Evolutionary conservation across 2,888 invertebrate genomes (phyloP).

Genomic region (Cantharis lateralis): DNA sequence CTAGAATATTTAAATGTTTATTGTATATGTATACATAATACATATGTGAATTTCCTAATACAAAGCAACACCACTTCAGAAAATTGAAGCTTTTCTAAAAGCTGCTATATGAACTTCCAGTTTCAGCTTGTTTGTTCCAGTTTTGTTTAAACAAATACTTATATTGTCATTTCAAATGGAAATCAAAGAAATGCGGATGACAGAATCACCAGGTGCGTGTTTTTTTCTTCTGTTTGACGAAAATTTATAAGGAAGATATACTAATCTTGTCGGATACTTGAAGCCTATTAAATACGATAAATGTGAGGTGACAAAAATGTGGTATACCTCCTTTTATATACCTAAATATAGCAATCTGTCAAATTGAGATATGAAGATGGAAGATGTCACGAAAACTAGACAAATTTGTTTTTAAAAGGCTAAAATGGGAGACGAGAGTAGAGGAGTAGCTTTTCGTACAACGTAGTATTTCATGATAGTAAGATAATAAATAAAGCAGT

Average conservation of each 20-base stretch:
- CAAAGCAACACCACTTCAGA: background rate
- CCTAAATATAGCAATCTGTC: background rate
- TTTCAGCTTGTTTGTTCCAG: background rate
- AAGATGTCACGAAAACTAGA: background rate
- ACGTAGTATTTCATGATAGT: background rate
- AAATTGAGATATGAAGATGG: background rate
- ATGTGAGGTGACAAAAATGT: background rate
- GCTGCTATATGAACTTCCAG: background rate
- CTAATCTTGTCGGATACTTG: background rate
- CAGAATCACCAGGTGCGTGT: background rate
- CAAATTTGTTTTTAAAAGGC: background rate
- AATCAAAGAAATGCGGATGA: background rate
- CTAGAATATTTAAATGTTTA: background rate
- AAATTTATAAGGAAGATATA: background rate
- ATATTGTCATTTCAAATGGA: background rate
- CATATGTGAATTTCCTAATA: background rate
- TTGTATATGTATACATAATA: background rate
- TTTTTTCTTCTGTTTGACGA: background rate
- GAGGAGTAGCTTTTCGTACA: background rate
- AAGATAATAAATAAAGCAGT: background rate
- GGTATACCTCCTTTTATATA: background rate
- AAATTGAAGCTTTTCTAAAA: background rate
- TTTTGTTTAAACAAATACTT: background rate
- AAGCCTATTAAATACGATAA: background rate
- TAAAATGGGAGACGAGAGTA: background rate